phyloP scores from a whole-genome alignment of 2,888 invertebrate species.

The Notodonta dromedarius region DNA sequence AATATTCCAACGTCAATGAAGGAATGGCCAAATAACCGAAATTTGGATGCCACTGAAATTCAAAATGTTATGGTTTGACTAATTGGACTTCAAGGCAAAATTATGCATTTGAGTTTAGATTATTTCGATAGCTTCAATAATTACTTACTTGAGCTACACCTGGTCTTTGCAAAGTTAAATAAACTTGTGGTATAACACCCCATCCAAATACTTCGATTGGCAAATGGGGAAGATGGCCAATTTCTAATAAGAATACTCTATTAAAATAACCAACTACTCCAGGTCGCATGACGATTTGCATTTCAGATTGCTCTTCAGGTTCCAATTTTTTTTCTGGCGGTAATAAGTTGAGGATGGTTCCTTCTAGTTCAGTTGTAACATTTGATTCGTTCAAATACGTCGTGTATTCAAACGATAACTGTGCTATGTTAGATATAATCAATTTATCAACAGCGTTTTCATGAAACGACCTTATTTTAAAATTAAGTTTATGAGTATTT shows the following conservation, averaged over 20 bases:
- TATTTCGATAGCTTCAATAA: too few relatives aligned
- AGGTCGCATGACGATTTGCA: constrained; percentile 79
- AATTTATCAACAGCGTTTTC: constrained; percentile 65
- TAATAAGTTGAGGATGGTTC: constrained; percentile 70
- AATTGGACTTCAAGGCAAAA: neutral
- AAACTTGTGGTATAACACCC: constrained; percentile 85
- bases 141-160: constrained; percentile 53
- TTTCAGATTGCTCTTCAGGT: constrained; percentile 62
- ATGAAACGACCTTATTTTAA: constrained; percentile 75
- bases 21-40: constrained; percentile 80
- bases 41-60: constrained; percentile 56
- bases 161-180: constrained; percentile 75
- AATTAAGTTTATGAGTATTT: constrained; percentile 68
- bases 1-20: constrained; percentile 65
- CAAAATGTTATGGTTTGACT: constrained; percentile 5
- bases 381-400: constrained; percentile 63
- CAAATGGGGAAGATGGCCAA: constrained; percentile 82
- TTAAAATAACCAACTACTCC: constrained; percentile 82
- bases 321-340: constrained; percentile 71
- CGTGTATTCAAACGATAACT: constrained; percentile 71
- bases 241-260: constrained; percentile 75
- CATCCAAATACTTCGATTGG: constrained; percentile 82
- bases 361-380: constrained; percentile 64
- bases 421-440: constrained; percentile 77
- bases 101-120: too few relatives aligned